Base-by-base conservation (phyloP, 2,888 invertebrate genomes). In the Phorcus lineatus region DNA sequence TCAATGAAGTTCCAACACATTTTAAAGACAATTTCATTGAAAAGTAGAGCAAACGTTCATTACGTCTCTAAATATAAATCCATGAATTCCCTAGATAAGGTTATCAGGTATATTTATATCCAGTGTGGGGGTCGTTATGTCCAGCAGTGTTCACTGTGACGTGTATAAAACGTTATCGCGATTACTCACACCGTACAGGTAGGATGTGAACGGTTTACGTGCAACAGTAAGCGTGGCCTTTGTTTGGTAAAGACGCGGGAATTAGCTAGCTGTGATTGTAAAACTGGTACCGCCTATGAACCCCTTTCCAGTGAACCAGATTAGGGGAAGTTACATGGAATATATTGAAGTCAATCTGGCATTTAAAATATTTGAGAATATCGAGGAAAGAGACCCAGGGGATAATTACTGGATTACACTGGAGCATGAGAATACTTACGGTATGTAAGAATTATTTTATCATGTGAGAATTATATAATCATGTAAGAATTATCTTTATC, bases 331-430 rank as follows among this genome's bases (percentile, higher is more conserved):
- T 13, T 70, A 70, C 70, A 70, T 70, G 70, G 70, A 70, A 70
- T 70, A 70, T 36, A 40, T 36, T 19, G 70, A 31, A 36, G 70
- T 70, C 19, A 70, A 70, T 36, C 36, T 70, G 70, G 40, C 31
- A 2, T 70, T 70, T 36, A 70, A 36, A 36, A 70, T 70, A 17
- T 70, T 70, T 70, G 70, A 70, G 19, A 70, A 70, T 40, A 70
- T 36, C n/a, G 70, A 70, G 36, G 70, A 70, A 7, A 13, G 70
- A 36, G 70, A 70, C 40, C 70, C 70, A 28, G 70, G 70, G 40
- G 70, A 70, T 36, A 13, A 36, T 17, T 36, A 31, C 70, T 70
- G 70, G 70, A 70, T 17, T 31, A 36, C 4, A 70, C 17, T 31
- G 40, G 70, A 70, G 19, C 24, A 70, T 70, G 70, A 70, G 70